Evolutionary conservation across 1,140 invertebrate species (phyloP).

Genomic region (Uloborus diversus): DNA sequence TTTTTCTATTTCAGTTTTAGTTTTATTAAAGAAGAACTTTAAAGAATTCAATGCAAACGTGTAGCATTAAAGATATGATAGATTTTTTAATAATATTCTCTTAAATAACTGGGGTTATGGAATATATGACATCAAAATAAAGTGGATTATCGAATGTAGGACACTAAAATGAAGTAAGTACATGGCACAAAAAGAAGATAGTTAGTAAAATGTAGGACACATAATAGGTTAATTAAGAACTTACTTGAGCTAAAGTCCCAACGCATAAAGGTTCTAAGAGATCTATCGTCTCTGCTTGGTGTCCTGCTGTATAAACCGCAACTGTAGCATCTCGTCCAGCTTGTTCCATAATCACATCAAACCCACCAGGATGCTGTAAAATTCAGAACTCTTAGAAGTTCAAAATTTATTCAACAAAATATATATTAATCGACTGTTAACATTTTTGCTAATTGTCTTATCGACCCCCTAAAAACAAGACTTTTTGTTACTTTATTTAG

Average conservation of each 20-base stretch:
- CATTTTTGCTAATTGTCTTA: too few species aligned
- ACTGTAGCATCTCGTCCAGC: conserved; percentile 86
- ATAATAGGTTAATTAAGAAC: neutral
- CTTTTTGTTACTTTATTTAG: too few species aligned
- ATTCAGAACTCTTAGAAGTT: conserved; percentile 44
- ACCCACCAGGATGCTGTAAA: conserved; percentile 82
- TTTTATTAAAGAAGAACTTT: too few species aligned
- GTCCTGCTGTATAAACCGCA: conserved; percentile 82
- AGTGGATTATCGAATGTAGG: too few species aligned
- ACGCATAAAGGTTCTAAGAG: conserved; percentile 61
- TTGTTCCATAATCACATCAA: conserved; percentile 83
- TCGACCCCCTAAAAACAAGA: too few species aligned
- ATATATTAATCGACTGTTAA: too few species aligned
- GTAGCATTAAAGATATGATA: too few species aligned
- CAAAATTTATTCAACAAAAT: neutral
- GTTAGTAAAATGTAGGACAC: neutral
- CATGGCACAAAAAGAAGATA: conserved; percentile 19
- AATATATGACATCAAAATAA: too few species aligned
- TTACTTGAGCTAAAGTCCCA: conserved; percentile 62
- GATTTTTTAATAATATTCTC: too few species aligned
- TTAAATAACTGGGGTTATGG: too few species aligned
- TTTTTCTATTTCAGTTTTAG: too few species aligned
- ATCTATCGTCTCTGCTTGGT: conserved; percentile 72
- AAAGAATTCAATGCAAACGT: too few species aligned
- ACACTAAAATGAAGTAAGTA: conserved; percentile 47